These are phyloP conservation scores for Clangula hyemalis DNA, from an alignment of 2,797 vertebrate genomes.

Conservation along the genomic window DNA sequence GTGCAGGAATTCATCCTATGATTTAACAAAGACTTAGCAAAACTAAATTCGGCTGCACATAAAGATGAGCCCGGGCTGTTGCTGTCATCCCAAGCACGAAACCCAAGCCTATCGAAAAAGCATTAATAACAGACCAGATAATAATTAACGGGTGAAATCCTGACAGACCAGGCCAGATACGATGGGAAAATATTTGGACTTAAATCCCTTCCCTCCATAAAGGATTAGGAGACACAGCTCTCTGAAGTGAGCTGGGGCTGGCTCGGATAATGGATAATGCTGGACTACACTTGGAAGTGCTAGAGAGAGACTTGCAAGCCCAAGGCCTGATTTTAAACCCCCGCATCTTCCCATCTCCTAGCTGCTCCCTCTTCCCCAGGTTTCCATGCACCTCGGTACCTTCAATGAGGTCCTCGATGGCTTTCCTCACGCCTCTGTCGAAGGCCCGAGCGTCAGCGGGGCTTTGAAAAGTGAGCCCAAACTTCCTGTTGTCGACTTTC, in stretches of 20 bases:
- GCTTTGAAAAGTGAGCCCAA: conserved; percentile 96
- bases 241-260: not conserved
- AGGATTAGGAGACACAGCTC: not conserved
- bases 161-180: not conserved
- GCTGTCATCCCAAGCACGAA: not conserved
- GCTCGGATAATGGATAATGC: not conserved
- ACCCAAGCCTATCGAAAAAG: not conserved
- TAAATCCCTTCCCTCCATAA: not conserved
- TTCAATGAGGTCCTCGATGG: conserved; percentile 97
- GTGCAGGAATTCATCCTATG: not conserved
- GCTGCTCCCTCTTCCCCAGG: not conserved
- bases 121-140: not conserved
- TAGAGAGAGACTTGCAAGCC: not conserved
- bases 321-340: not conserved
- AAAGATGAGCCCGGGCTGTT: not conserved
- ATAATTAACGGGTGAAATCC: not conserved
- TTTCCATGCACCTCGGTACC: conserved; percentile 75
- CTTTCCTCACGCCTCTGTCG: conserved; percentile 96
- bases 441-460: conserved; percentile 97
- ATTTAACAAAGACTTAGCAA: conserved; percentile 3
- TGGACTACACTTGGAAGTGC: not conserved
- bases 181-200: not conserved
- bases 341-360: not conserved
- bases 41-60: not conserved
- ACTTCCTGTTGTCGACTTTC: conserved; percentile 96